Conservation (phyloP, 2,797 vertebrate genomes). For the Micrastur ruficollis region DNA sequence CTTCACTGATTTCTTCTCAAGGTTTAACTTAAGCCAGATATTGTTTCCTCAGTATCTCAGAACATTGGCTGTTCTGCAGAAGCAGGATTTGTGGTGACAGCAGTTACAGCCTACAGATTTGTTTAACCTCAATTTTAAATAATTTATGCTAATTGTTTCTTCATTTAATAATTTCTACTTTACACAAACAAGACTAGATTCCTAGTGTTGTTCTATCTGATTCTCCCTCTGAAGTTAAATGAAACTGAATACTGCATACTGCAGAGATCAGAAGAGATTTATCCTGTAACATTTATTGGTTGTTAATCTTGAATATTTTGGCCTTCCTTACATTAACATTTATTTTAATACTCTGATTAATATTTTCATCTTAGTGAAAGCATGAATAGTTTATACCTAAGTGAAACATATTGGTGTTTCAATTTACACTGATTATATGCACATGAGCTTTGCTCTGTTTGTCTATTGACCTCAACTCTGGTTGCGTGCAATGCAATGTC, state of each 20-base stretch:
- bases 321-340: not conserved
- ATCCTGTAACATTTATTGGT: not conserved
- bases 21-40: not conserved
- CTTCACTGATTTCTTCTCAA: not conserved
- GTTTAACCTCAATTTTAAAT: not conserved
- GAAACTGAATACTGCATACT: not conserved
- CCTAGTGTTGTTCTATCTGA: not conserved
- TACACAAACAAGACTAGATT: not conserved
- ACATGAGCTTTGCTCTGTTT: not conserved
- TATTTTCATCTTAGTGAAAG: not conserved
- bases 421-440: not conserved
- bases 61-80: not conserved
- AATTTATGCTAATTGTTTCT: not conserved
- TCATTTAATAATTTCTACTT: not conserved
- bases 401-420: not conserved
- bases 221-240: not conserved
- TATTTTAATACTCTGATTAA: not conserved
- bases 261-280: not conserved
- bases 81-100: not conserved
- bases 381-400: not conserved
- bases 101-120: not conserved
- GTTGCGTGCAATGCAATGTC: conserved; percentile 48
- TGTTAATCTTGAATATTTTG: not conserved
- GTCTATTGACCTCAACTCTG: conserved; percentile 6
- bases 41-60: not conserved